These are phyloP conservation scores for Lumbricus terrestris DNA, from an alignment of 2,888 invertebrate species.

Conservation along the genomic window DNA sequence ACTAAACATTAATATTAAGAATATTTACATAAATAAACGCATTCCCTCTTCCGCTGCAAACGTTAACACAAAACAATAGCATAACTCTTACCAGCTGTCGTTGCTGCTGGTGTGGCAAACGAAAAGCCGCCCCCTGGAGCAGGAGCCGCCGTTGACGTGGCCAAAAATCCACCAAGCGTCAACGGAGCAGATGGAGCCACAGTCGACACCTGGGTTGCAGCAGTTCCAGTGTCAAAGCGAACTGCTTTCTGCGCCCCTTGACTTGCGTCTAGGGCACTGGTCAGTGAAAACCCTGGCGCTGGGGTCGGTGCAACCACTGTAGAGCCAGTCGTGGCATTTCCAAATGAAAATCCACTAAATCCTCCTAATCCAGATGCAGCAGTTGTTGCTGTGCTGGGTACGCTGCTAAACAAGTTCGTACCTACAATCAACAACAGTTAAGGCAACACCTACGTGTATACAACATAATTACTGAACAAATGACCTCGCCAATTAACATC, in stretches of 20 bases:
- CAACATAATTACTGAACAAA: not conserved
- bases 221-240: constrained; percentile 5
- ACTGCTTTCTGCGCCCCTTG: not conserved
- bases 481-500: not conserved
- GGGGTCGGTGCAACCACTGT: not conserved
- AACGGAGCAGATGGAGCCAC: not conserved
- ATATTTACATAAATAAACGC: not conserved
- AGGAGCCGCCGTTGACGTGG: not conserved
- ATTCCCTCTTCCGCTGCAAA: not conserved
- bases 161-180: not conserved
- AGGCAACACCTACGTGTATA: not conserved
- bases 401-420: not conserved
- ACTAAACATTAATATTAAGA: not conserved
- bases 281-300: not conserved
- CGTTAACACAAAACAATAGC: not conserved
- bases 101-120: not conserved
- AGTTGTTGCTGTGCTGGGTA: constrained; percentile 3
- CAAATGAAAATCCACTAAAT: constrained; percentile 23
- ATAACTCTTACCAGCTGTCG: not conserved
- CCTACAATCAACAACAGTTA: not conserved
- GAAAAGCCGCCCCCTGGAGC: not conserved
- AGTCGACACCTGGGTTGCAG: not conserved
- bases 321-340: constrained; percentile 58
- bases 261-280: not conserved
- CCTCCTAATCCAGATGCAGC: constrained; percentile 18